Base-by-base conservation (phyloP, 2,113 vertebrate genomes). In the Sorex araneus region DNA sequence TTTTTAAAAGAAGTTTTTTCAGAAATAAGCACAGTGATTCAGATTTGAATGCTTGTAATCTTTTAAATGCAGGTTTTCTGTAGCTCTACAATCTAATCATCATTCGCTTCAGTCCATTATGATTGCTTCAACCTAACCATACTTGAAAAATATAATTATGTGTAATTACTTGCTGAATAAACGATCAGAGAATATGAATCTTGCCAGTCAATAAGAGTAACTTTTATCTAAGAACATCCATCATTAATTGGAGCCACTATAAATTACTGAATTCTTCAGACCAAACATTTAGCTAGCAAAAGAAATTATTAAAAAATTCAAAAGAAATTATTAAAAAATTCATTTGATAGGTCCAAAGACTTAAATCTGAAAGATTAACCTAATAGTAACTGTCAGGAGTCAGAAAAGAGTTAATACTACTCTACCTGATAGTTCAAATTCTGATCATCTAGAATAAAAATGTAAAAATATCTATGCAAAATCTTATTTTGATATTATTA, bases 21-120 rank as follows among this genome's bases (percentile, higher is more conserved):
- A 89, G 91, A 95, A 93, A 69, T 67, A 94, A 93, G 23, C 18
- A 84, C 32, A 15, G 84, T 43, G 71, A 87, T 66, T 94, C 67
- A 73, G 87, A 86, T 18, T 69, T 47, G 81, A 94, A 47, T 47
- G 73, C 60, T 80, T 84, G 64, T 63, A 80, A 92, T 75, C 70
- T 73, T 89, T 89, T 12, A 92, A 64, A 89, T 69, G 32, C 60
- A 89, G 16, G 7, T 10, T 89, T 94, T 81, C 67, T 89, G 34
- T 83, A 88, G 66, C 12, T 86, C 28, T 84, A 76, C 7, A 79
- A 18, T 15, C 63, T 88, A 78, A 78, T 86, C 15, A 40, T 63
- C 15, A 40, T 63, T 87, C 9, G 75, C n/a, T 79, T 28, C 43
- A 79, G 27, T 77, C 43, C 70, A 78, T 0, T 83, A 67, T 76